Percentiles rank a stretch among this genome's conserved stretches.
phyloP scores from a whole-genome alignment of 2,888 invertebrate species.

The Brachyopa scutellaris region DNA sequence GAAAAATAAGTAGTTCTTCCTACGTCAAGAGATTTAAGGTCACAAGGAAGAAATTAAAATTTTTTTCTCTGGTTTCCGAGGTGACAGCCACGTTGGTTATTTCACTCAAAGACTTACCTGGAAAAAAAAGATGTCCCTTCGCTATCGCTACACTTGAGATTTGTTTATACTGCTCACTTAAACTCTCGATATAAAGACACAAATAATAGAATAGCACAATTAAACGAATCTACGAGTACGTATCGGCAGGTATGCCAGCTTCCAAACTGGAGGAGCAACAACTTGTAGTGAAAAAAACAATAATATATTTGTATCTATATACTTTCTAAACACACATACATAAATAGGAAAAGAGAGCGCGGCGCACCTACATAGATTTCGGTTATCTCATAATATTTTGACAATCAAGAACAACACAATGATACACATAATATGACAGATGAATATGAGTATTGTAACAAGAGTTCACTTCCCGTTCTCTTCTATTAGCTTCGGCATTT shows the following conservation, averaged over 20 bases:
- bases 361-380: conserved; percentile 3
- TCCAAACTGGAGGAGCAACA: conserved; percentile 59
- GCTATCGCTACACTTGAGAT: no score
- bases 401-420: no score
- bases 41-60: no score
- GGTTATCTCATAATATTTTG: conserved; percentile 32
- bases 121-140: no score
- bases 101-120: no score
- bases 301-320: not conserved
- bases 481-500: not conserved
- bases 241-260: conserved; percentile 49
- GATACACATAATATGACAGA: no score
- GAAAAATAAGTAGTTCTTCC: no score
- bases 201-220: conserved; percentile 13
- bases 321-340: not conserved
- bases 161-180: not conserved
- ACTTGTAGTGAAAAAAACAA: conserved; percentile 32
- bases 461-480: conserved; percentile 2
- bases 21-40: no score
- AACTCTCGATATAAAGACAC: not conserved
- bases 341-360: conserved; percentile 30
- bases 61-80: no score
- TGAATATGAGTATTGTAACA: no score
- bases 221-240: conserved; percentile 31
- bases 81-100: no score